Evolutionary conservation across 2,113 vertebrate species (phyloP), one percentile per base, ranked within the genome.

Genomic region (Pteronura brasiliensis): DNA sequence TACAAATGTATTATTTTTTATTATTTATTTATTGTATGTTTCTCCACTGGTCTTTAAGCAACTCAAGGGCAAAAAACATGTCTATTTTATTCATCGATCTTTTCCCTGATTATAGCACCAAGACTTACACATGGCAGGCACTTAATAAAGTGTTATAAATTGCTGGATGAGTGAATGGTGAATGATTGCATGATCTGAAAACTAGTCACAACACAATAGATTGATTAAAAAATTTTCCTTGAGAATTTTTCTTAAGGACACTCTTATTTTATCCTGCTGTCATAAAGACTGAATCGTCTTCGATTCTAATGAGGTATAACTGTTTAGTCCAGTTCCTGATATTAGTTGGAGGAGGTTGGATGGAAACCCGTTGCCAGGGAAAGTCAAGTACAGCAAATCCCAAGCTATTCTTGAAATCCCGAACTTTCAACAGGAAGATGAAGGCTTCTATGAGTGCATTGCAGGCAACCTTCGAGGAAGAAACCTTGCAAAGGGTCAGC

Each of bases 331-430:
- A 55, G 98, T 99, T 97, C 99, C 99, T 92, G 99, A 97, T 55
- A 99, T 99, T 96, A 99, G 98, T 76, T 99, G 99, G 99, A 99
- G 97, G 96, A 99, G 99, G 97, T 98, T 98, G 97, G 99, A 99
- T 96, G 99, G 99, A 98, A 99, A 96, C 63, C 97, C 99, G 57
- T 97, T 99, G 96, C 96, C 99, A 94, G 99, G 98, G 97, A 99
- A 99, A 98, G 99, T 99, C 77, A 98, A 99, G 81, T 98, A 98
- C 97, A 98, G 98, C 98, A 98, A 98, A 98, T 98, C 98, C 79
- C 99, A 98, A 59, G 99, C 99, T 88, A 98, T 99, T 96, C 99
- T 99, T 83, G 99, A 99, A 98, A 99, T 99, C 96, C 99, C 99
- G 65, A 98, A 99, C 79, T 99, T 99, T 96, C 99, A 99, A 83